Conservation (phyloP, 2,113 vertebrate genomes). For the Callipepla squamata region DNA sequence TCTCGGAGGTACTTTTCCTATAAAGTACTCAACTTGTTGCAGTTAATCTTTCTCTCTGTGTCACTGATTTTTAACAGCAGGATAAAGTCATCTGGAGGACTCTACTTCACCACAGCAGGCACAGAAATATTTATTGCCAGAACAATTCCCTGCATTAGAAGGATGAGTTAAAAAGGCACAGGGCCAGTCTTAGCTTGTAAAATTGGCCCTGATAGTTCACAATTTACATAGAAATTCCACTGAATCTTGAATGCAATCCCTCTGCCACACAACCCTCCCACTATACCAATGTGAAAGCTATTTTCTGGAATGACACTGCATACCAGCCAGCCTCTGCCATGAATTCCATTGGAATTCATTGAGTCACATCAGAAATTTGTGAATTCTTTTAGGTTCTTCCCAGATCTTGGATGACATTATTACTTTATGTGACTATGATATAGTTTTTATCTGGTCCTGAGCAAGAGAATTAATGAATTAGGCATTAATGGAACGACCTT, state of each 20-base stretch:
- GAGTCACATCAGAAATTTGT: not conserved
- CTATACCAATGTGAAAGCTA: not conserved
- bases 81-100: slow-evolving; percentile 29
- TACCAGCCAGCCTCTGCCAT: not conserved
- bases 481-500: not conserved
- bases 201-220: not conserved
- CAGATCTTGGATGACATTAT: not conserved
- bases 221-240: not conserved
- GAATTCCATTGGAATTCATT: not conserved
- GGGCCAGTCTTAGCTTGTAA: not conserved
- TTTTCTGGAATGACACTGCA: not conserved
- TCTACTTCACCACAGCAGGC: slow-evolving; percentile 3
- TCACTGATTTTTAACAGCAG: slow-evolving; percentile 46
- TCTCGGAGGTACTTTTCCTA: not conserved
- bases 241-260: not conserved
- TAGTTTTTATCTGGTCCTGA: not conserved
- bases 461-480: not conserved
- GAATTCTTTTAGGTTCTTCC: not conserved
- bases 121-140: slow-evolving; percentile 19
- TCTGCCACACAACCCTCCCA: not conserved
- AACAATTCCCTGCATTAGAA: slow-evolving; percentile 14
- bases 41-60: slow-evolving; percentile 48
- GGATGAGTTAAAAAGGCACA: slow-evolving; percentile 35
- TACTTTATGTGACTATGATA: not conserved
- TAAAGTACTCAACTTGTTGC: not conserved